Evolutionary conservation across 2,888 invertebrate genomes (phyloP).

Genomic region (Plagiodera versicolora): DNA sequence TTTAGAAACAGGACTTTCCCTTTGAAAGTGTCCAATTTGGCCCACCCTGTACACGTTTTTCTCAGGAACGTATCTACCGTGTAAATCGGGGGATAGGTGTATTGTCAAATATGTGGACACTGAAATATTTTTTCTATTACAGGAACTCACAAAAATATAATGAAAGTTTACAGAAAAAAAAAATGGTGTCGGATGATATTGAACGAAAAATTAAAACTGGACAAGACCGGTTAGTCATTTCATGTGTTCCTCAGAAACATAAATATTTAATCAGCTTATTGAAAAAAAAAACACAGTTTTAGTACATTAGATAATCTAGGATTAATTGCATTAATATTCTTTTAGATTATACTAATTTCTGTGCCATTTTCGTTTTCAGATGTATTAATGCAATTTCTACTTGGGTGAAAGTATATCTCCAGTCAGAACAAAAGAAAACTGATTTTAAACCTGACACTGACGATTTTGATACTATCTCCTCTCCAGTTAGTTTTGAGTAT

Average conservation of each 20-base stretch:
- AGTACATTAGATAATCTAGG: too few species aligned
- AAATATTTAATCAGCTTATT: neutral
- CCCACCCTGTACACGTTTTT: too few species aligned
- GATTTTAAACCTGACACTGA: slow-evolving; percentile 91
- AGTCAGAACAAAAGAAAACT: slow-evolving; percentile 91
- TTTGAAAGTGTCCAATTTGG: too few species aligned
- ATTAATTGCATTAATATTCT: too few species aligned
- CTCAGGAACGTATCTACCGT: too few species aligned
- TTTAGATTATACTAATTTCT: too few species aligned
- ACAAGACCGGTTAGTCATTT: slow-evolving; percentile 62
- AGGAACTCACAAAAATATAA: slow-evolving; percentile 86
- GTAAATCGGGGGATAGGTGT: too few species aligned
- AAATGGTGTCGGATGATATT: slow-evolving; percentile 80
- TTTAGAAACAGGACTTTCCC: too few species aligned
- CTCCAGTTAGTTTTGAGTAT: slow-evolving; percentile 63
- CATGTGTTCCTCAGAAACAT: neutral
- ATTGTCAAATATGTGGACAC: too few species aligned
- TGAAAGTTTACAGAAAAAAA: slow-evolving; percentile 87
- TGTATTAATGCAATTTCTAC: slow-evolving; percentile 85
- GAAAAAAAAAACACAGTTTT: slow-evolving; percentile 6
- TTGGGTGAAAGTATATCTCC: slow-evolving; percentile 88
- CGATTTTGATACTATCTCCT: slow-evolving; percentile 78
- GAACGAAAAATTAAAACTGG: slow-evolving; percentile 91
- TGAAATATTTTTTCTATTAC: slow-evolving; percentile 45
- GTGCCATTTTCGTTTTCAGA: slow-evolving; percentile 46